A percentile compares a stretch with the other conserved stretches of the same genome.
Conservation (phyloP, 35 echinoderm and acorn worm genomes). For the Chiridota heheva region DNA sequence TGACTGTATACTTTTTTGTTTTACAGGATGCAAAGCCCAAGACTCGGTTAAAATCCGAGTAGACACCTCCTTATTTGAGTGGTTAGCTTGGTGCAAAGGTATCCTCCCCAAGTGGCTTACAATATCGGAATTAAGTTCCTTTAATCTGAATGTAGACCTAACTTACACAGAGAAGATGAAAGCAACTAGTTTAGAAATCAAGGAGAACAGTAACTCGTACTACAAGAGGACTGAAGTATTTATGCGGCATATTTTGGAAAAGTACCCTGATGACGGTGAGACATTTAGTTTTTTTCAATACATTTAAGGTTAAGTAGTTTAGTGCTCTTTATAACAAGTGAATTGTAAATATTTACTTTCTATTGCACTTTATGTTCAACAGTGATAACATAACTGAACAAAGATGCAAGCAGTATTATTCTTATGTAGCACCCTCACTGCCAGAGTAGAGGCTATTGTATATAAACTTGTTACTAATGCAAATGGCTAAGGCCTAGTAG, state of each 20-base stretch:
- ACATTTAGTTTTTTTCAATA: neutral
- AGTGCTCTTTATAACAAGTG: neutral
- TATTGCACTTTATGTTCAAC: too few species aligned
- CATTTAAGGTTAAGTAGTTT: too few species aligned
- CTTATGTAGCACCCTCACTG: too few species aligned
- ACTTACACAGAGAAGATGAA: constrained; percentile 76
- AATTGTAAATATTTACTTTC: too few species aligned
- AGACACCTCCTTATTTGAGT: constrained; percentile 86
- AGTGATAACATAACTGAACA: too few species aligned
- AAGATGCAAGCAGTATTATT: too few species aligned
- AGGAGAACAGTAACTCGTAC: constrained; percentile 85
- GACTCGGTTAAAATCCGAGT: constrained; percentile 67
- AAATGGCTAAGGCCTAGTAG: too few species aligned
- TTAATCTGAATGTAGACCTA: constrained; percentile 65
- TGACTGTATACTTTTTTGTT: constrained; percentile 23
- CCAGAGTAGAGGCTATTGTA: too few species aligned
- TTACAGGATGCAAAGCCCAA: constrained; percentile 63
- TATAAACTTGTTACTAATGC: too few species aligned
- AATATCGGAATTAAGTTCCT: constrained; percentile 60
- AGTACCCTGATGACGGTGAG: constrained; percentile 80
- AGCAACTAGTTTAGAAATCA: constrained; percentile 55
- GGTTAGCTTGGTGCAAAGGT: constrained; percentile 92
- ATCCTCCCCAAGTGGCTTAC: constrained; percentile 89
- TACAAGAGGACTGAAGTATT: constrained; percentile 85
- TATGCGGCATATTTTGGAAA: constrained; percentile 67